Conservation (phyloP, 2,113 vertebrate species). For the Cynocephalus volans region DNA sequence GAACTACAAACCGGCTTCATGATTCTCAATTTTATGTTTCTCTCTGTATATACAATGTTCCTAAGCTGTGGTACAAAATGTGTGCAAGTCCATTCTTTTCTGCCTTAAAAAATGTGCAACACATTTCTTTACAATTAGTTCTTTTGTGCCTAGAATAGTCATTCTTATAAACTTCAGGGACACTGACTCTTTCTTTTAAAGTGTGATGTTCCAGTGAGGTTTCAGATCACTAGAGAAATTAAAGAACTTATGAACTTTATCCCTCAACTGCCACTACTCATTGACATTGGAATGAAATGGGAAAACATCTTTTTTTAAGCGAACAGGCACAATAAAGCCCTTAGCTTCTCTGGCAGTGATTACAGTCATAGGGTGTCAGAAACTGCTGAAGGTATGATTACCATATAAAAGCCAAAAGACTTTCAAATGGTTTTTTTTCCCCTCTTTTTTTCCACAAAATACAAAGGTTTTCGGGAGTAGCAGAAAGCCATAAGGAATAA, state of each 20-base stretch:
- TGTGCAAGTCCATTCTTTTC: not conserved
- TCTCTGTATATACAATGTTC: not conserved
- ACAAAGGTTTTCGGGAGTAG: constrained; percentile 4
- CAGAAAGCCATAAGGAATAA: not conserved
- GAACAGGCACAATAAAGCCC: not conserved
- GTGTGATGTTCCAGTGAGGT: not conserved
- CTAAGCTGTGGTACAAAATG: not conserved
- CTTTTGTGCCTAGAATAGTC: constrained; percentile 31
- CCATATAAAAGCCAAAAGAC: not conserved
- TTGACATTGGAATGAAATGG: not conserved
- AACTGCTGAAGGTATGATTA: not conserved
- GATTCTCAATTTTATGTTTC: not conserved
- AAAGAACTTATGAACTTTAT: not conserved
- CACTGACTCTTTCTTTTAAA: not conserved
- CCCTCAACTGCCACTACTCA: constrained; percentile 9
- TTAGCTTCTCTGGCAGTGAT: constrained; percentile 32
- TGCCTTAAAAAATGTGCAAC: not conserved
- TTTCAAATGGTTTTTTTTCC: not conserved
- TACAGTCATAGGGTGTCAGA: not conserved
- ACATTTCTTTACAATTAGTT: constrained; percentile 45
- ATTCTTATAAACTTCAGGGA: constrained; percentile 1
- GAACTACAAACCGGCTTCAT: not conserved
- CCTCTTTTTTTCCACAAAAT: not conserved
- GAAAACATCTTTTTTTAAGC: constrained; percentile 3
- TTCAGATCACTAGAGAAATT: not conserved